These are phyloP conservation scores for Climacteris rufus DNA, from an alignment of 2,113 vertebrate genomes.

Conservation along the genomic window DNA sequence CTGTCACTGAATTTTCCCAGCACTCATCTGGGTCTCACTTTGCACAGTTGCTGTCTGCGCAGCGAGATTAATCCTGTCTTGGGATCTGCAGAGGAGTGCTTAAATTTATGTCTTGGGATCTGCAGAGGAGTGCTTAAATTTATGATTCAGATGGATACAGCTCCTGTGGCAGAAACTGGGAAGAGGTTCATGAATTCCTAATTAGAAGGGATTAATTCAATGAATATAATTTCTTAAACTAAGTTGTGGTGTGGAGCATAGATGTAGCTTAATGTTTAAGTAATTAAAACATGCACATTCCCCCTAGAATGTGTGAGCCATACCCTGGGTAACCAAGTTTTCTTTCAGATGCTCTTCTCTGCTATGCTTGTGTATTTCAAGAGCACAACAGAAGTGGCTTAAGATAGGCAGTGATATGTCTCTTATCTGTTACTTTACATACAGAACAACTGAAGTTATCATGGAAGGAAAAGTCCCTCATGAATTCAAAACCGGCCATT, in stretches of 20 bases:
- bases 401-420: neutral
- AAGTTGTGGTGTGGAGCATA: neutral
- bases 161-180: slow-evolving; percentile 4
- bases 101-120: slow-evolving; percentile 24
- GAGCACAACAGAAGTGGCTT: neutral
- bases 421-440: neutral
- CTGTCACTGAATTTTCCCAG: neutral
- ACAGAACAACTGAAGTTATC: neutral
- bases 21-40: neutral
- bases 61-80: neutral
- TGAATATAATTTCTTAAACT: slow-evolving; percentile 10
- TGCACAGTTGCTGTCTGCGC: neutral
- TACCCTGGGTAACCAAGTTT: neutral
- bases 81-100: neutral
- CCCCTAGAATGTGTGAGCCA: neutral
- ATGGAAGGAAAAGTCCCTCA: neutral
- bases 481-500: neutral
- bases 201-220: neutral
- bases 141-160: neutral
- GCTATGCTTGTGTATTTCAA: neutral
- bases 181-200: slow-evolving; percentile 5
- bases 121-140: slow-evolving; percentile 4
- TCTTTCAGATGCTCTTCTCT: neutral
- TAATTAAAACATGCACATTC: neutral
- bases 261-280: neutral